Conservation (phyloP, 1,140 invertebrate genomes). For the Gryon sp. region DNA sequence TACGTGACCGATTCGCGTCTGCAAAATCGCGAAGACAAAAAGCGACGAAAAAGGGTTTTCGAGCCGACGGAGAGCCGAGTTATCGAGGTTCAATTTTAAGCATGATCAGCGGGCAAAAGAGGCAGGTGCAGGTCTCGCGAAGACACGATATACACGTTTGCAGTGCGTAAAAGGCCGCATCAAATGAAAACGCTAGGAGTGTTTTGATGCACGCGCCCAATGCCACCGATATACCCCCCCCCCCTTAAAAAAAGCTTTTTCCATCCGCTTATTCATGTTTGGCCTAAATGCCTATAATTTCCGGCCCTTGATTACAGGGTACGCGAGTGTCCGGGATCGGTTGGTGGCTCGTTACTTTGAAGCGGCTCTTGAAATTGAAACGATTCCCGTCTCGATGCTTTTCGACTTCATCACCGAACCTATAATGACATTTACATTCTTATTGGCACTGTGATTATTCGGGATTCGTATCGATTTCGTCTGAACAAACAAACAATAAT, state of each 20-base stretch:
- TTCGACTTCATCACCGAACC: constrained; percentile 26
- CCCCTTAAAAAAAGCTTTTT: constrained; percentile 73
- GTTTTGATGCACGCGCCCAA: constrained; percentile 71
- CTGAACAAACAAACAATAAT: constrained; percentile 72
- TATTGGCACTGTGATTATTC: constrained; percentile 65
- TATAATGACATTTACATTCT: constrained; percentile 70
- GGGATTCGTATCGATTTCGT: constrained; percentile 57
- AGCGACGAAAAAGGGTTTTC: constrained; percentile 4
- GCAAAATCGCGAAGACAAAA: constrained; percentile 30
- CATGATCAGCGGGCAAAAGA: constrained; percentile 64
- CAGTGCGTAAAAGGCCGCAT: too few species aligned
- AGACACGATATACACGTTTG: too few species aligned
- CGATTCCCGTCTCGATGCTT: constrained; percentile 33
- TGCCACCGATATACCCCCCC: constrained; percentile 72
- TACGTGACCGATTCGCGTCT: constrained; percentile 64
- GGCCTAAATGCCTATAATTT: constrained; percentile 79
- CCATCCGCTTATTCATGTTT: constrained; percentile 76
- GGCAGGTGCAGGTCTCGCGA: constrained; percentile 67
- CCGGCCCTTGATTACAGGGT: constrained; percentile 76
- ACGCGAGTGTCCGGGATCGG: constrained; percentile 48
- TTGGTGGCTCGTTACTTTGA: constrained; percentile 66
- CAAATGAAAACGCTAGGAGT: constrained; percentile 70
- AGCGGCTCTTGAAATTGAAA: constrained; percentile 73
- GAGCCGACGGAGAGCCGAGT: constrained; percentile 41
- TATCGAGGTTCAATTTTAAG: constrained; percentile 71